Conservation (phyloP, 1,140 invertebrate genomes). For the Drosophila chauvacae region DNA sequence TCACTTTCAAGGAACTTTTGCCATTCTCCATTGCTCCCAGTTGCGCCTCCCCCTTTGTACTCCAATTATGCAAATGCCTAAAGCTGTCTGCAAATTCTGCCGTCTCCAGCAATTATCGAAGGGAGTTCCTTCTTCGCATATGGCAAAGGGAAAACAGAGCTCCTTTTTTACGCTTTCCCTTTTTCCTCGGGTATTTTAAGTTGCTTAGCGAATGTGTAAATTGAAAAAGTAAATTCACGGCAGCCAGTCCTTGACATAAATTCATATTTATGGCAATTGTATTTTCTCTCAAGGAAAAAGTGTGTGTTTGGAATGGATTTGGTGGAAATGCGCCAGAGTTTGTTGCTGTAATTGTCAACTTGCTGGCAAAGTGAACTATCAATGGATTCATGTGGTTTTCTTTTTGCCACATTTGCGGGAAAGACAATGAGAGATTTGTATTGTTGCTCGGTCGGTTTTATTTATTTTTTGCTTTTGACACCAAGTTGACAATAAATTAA, state of each 20-base stretch:
- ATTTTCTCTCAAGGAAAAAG: neutral
- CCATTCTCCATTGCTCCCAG: neutral
- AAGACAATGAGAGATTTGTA: slow-evolving; percentile 20
- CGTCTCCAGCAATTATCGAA: slow-evolving; percentile 17
- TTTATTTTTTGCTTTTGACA: slow-evolving; percentile 10
- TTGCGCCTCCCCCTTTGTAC: neutral
- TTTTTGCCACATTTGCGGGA: neutral
- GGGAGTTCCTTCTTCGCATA: slow-evolving; percentile 10
- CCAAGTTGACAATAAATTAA: slow-evolving; percentile 36
- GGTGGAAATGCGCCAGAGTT: too few species aligned
- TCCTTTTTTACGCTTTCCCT: neutral
- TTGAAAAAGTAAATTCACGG: slow-evolving; percentile 8
- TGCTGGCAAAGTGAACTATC: slow-evolving; percentile 5
- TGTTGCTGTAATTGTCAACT: slow-evolving; percentile 26
- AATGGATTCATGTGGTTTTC: neutral
- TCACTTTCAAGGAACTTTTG: slow-evolving; percentile 10
- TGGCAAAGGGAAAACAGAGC: neutral
- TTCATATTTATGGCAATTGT: slow-evolving; percentile 37
- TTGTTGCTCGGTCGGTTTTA: neutral
- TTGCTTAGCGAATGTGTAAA: slow-evolving; percentile 21
- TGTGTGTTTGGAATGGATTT: slow-evolving; percentile 14
- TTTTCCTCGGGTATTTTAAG: neutral
- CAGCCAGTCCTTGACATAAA: slow-evolving; percentile 23
- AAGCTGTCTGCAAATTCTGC: slow-evolving; percentile 27
- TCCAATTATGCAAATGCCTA: slow-evolving; percentile 36